Base-by-base conservation (phyloP, 1,140 invertebrate genomes). In the Antheraea pernyi region DNA sequence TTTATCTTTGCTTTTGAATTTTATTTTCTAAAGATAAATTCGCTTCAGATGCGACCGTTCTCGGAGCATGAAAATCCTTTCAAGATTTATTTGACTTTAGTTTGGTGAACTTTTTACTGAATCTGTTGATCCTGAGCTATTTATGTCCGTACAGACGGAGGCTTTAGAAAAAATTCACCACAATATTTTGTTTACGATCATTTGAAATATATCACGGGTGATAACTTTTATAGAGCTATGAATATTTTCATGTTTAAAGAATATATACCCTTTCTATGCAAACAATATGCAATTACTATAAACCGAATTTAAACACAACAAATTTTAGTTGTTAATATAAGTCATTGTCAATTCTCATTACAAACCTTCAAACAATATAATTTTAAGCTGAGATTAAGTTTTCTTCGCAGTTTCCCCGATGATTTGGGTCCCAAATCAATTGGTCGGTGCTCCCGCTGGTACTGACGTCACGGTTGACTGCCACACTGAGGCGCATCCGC, bases 391-490 rank as follows among this genome's bases (percentile, higher is more conserved):
- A 22, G 8, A 6, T 10, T 39, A 18, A 16, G 4, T 48, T 61
- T 68, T 75, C 75, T 30, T 93, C 86, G 1, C 93, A 98, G 97
- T 98, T 93, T 96, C 96, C 7, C 97, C 97, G 22, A 97, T 98
- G 96, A 97, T 98, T 80, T 97, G 96, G 95, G 97, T 97, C 65
- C 97, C 97, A 71, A 98, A 98, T 94, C 97, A 98, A 93, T 93
- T 98, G 89, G 97, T 98, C 67, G 97, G 97, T 7, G 97, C 97
- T 39, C 97, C 97, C 65, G 94, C 95, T 58, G 97, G 96, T 60
- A 97, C 97, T 19, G 96, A 98, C 91, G 97, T 98, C 59, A 98
- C 97, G 7, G 95, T 99, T 81, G 97, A 98, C 90, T 99, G 98
- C 86, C 95, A 97, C 82, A 98, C 97, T 0, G 97, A 98, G 83